Conservation (phyloP, 2,888 invertebrate genomes). For the Linyphia triangularis region DNA sequence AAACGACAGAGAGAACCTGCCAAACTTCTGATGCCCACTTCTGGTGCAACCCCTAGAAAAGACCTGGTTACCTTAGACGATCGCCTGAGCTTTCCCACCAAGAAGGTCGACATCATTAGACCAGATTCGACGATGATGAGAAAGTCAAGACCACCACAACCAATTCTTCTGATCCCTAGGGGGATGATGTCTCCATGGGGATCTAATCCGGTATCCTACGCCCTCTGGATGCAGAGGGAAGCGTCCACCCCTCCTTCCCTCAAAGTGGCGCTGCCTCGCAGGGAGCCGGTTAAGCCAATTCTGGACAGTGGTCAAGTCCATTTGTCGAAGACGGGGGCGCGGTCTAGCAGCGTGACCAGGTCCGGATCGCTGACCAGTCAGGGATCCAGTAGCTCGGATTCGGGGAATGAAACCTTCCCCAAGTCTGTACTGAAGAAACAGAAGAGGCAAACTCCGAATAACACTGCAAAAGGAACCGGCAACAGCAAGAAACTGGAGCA, state of each 20-base stretch:
- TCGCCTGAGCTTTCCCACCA: conserved; percentile 10
- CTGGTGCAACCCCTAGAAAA: background rate
- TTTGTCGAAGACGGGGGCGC: background rate
- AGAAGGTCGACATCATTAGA: conserved; percentile 8
- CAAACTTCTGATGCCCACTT: conserved; percentile 55
- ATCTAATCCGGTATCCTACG: conserved; percentile 61
- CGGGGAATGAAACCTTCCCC: conserved; percentile 72
- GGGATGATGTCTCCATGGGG: conserved; percentile 36
- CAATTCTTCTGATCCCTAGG: conserved; percentile 55
- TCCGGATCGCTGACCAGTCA: conserved; percentile 75
- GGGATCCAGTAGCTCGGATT: conserved; percentile 72
- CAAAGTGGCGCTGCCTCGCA: conserved; percentile 1
- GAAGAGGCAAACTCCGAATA: conserved; percentile 9
- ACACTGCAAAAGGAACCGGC: background rate
- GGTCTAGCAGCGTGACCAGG: conserved; percentile 62
- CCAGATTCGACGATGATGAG: background rate
- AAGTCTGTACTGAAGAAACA: conserved; percentile 74
- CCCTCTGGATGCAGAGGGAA: conserved; percentile 72
- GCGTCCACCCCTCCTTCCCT: background rate
- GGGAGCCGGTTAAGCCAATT: conserved; percentile 7
- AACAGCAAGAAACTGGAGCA: conserved; percentile 28
- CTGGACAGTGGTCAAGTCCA: background rate
- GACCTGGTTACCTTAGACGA: conserved; percentile 20
- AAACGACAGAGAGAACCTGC: conserved; percentile 73
- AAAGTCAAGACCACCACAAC: conserved; percentile 10